Evolutionary conservation across 2,113 vertebrate genomes (phyloP), one percentile per base, ranked within the genome.

Genomic region (Lichenostomus cassidix): DNA sequence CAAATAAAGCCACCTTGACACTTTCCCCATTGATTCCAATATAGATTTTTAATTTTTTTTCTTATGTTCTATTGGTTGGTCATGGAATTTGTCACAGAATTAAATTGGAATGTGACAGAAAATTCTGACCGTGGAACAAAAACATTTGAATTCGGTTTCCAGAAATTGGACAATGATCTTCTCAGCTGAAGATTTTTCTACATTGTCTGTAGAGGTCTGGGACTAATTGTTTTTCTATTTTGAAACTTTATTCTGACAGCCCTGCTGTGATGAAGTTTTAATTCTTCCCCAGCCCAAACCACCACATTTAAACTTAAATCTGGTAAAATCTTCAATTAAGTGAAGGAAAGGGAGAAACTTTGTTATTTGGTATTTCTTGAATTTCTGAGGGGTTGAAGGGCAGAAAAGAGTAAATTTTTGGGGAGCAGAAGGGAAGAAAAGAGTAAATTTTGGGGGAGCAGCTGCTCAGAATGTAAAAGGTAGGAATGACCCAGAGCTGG

Each of bases 1-100:
- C 0, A 31, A 25, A 10, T 14, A 67, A 59, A 84, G 16, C 7
- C 44, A 20, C n/a, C n/a, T 20, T n/a, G 49, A 28, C 15, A 9
- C 12, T 52, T 89, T 52, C 5, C 42, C 27, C 15, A 5, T 29
- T 47, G 15, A 18, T 59, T 74, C 74, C 62, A 31, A 53, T 9
- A 13, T 1, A 47, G 7, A 0, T 16, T 42, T 79, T 71, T 7
- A 1, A 0, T 6, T 18, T 91, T 65, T 65, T 49, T 11, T 15
- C 33, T 65, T 50, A 3, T 8, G 4, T 60, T 70, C 24, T 25
- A 11, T 18, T 42, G 27, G 1, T 20, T 71, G 37, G 23, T 19
- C 55, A 62, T 12, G 27, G 28, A 58, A n/a, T 39, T 39, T 39
- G 39, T 39, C 39, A 39, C 10, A 11, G 39, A 39, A 39, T 25